phyloP scores from a whole-genome alignment of 2,113 vertebrate species.

The Brachypteracias leptosomus region DNA sequence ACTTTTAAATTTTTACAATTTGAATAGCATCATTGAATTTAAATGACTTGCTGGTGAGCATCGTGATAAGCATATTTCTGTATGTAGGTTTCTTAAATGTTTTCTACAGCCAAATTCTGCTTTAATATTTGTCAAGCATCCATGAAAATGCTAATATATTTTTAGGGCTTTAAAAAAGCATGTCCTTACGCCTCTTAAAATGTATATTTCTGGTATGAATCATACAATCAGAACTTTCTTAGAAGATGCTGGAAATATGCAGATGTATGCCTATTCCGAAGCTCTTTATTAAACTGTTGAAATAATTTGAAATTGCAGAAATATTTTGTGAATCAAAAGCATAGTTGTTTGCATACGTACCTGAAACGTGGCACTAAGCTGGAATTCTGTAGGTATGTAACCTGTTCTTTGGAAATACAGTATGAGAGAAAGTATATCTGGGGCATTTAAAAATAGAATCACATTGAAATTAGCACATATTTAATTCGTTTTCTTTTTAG shows the following conservation, averaged over 20 bases:
- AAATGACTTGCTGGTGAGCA: background rate
- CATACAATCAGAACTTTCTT: background rate
- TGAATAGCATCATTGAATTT: background rate
- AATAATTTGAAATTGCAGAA: background rate
- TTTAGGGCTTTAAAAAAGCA: background rate
- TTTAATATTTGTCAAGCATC: background rate
- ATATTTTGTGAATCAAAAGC: background rate
- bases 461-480: background rate
- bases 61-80: accelerated
- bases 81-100: background rate
- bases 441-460: background rate
- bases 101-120: background rate
- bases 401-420: background rate
- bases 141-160: background rate
- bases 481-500: background rate
- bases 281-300: background rate
- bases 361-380: accelerated
- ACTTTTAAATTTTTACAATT: background rate
- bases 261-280: background rate
- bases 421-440: too few relatives aligned
- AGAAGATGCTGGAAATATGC: background rate
- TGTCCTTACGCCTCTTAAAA: background rate
- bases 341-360: accelerated
- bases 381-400: background rate
- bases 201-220: background rate